Evolutionary conservation across 2,888 invertebrate genomes (phyloP).

Genomic region (Heliconius sara): DNA sequence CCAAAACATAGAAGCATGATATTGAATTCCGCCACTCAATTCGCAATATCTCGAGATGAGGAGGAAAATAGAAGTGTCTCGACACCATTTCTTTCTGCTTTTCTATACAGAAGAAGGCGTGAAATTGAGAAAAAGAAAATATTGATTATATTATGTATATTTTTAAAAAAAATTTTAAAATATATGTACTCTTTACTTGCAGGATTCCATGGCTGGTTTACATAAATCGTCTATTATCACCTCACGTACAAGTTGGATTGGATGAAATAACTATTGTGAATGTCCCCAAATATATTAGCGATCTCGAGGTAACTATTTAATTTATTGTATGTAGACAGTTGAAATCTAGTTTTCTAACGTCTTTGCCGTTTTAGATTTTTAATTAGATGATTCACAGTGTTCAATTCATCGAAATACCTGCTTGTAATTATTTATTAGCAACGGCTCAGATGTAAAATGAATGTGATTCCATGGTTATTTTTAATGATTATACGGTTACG

Average conservation of each 20-base stretch:
- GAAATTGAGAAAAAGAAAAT: not conserved
- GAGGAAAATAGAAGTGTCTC: not conserved
- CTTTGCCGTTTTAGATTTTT: no score
- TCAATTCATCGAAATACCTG: no score
- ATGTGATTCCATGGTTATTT: no score
- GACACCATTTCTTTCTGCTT: no score
- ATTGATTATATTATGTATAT: not conserved
- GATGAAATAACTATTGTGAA: slow-evolving; percentile 93
- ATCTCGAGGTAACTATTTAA: slow-evolving; percentile 83
- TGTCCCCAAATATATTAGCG: slow-evolving; percentile 91
- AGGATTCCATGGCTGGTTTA: slow-evolving; percentile 92
- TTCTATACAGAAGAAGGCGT: not conserved
- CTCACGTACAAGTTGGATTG: slow-evolving; percentile 84
- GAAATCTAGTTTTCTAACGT: no score
- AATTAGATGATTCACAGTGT: no score
- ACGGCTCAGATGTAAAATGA: no score
- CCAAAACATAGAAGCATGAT: not conserved
- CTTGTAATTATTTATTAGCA: no score
- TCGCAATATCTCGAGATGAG: not conserved
- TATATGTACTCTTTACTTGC: slow-evolving; percentile 25
- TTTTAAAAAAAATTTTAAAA: not conserved
- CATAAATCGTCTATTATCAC: slow-evolving; percentile 90
- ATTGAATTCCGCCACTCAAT: not conserved
- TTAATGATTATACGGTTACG: no score
- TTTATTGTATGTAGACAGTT: not conserved